Evolutionary conservation across 2,797 vertebrate species (phyloP).

Genomic region (Naso thynnoides): DNA sequence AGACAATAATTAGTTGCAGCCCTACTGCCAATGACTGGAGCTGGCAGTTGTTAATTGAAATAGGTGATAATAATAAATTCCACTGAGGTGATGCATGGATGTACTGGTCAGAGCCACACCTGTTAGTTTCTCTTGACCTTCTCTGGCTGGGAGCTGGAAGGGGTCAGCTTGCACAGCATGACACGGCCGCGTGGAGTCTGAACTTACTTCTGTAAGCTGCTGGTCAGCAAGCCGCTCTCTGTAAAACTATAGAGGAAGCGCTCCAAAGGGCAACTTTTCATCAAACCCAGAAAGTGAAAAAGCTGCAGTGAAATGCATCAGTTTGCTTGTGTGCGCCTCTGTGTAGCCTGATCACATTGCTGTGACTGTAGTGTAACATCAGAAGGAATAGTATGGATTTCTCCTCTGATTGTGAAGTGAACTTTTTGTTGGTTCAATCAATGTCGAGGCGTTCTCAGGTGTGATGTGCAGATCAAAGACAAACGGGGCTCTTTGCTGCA

Average conservation of each 20-base stretch:
- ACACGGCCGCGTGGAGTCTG: constrained; percentile 13
- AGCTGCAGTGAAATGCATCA: neutral
- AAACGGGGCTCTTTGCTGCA: constrained; percentile 43
- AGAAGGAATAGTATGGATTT: accelerated
- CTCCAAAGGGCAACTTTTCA: neutral
- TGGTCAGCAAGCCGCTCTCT: constrained; percentile 7
- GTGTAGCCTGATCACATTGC: constrained; percentile 18
- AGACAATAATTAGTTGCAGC: too few species aligned
- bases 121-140: constrained; percentile 51
- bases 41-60: constrained; percentile 28
- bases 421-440: constrained; percentile 25
- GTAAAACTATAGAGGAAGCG: constrained; percentile 18
- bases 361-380: neutral
- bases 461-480: constrained; percentile 65
- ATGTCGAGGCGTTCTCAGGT: constrained; percentile 53
- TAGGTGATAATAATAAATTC: constrained; percentile 29
- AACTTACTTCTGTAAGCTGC: constrained; percentile 19
- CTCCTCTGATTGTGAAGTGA: neutral
- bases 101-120: constrained; percentile 29
- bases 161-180: constrained; percentile 45
- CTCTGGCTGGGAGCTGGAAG: neutral
- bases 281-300: neutral
- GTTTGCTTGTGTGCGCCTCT: constrained; percentile 4
- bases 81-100: constrained; percentile 31
- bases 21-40: constrained; percentile 5